phyloP scores from a whole-genome alignment of 2,888 invertebrate species.

The Volucella inanis region DNA sequence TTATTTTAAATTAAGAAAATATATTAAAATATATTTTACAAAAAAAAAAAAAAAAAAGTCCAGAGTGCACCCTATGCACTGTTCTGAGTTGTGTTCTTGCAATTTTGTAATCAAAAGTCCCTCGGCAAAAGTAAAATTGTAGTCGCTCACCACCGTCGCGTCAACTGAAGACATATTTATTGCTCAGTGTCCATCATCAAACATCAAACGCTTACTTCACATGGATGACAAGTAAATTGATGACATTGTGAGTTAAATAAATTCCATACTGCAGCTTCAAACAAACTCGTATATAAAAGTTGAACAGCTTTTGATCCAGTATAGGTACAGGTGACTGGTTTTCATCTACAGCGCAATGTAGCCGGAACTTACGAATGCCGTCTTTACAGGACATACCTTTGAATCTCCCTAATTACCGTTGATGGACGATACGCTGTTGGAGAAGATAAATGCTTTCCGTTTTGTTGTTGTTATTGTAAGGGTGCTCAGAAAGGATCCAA shows the following conservation, averaged over 20 bases:
- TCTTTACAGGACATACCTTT: slow-evolving; percentile 54
- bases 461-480: slow-evolving; percentile 45
- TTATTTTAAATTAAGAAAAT: no score
- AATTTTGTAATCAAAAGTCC: no score
- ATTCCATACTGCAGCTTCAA: slow-evolving; percentile 52
- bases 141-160: background rate
- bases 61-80: no score
- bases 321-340: slow-evolving; percentile 9
- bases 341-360: slow-evolving; percentile 17
- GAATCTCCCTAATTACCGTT: slow-evolving; percentile 69
- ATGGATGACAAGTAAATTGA: slow-evolving; percentile 73
- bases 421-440: slow-evolving; percentile 65
- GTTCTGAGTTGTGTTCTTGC: no score
- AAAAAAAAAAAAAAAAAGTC: no score
- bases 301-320: slow-evolving; percentile 46
- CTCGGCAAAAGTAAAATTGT: no score
- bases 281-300: slow-evolving; percentile 23
- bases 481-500: slow-evolving; percentile 48
- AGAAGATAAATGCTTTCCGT: slow-evolving; percentile 67
- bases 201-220: slow-evolving; percentile 61
- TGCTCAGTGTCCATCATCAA: slow-evolving; percentile 64
- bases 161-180: slow-evolving; percentile 67
- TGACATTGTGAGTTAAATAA: slow-evolving; percentile 66
- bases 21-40: no score
- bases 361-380: slow-evolving; percentile 32